A percentile compares a stretch with the other conserved stretches of the same genome.
Evolutionary conservation across 2,797 vertebrate species (phyloP).

Genomic region (Tachyglossus aculeatus): DNA sequence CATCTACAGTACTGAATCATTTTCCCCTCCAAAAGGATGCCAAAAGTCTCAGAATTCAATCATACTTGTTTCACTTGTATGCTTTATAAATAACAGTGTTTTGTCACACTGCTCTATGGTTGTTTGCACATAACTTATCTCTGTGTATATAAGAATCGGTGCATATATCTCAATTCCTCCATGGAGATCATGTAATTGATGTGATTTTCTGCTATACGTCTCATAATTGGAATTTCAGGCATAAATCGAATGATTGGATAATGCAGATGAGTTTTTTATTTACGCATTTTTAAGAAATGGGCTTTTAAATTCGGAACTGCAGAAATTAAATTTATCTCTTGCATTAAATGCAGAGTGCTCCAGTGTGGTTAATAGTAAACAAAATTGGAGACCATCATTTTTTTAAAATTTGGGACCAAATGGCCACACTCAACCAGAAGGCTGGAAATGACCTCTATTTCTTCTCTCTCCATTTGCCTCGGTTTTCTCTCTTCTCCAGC

Average conservation of each 20-base stretch:
- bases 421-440: not conserved
- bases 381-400: not conserved
- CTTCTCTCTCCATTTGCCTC: not conserved
- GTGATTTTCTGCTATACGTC: not conserved
- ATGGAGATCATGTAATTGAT: not conserved
- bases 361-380: not conserved
- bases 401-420: not conserved
- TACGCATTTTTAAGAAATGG: not conserved
- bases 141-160: not conserved
- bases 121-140: not conserved
- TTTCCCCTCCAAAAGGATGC: not conserved
- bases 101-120: not conserved
- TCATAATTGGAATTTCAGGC: not conserved
- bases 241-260: not conserved
- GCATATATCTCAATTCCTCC: too few relatives aligned
- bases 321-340: not conserved
- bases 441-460: not conserved
- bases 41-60: too few relatives aligned
- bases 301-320: not conserved
- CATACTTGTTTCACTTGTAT: not conserved
- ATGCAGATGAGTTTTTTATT: not conserved
- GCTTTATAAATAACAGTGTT: not conserved
- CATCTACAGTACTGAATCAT: not conserved
- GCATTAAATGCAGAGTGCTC: not conserved
- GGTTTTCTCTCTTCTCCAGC: too few relatives aligned